Percentiles rank a stretch among this genome's conserved stretches.
These are phyloP conservation scores for Neogobius melanostomus DNA, from an alignment of 2,113 vertebrate genomes.

Conservation along the genomic window DNA sequence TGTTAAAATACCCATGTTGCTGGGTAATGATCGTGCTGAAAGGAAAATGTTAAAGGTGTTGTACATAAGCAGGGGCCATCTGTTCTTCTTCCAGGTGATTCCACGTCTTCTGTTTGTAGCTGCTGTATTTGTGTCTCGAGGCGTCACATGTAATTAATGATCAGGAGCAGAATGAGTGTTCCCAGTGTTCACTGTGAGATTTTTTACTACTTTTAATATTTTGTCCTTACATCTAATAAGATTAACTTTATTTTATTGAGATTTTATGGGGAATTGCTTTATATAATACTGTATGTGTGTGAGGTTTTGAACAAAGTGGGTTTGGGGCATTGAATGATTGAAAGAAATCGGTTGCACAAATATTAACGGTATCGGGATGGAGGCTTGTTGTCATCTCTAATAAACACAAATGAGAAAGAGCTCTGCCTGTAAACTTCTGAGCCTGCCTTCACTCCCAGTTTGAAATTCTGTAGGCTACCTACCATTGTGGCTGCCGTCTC, in stretches of 20 bases:
- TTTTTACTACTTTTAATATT: slow-evolving; percentile 62
- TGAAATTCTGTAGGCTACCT: not conserved
- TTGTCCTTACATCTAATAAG: slow-evolving; percentile 69
- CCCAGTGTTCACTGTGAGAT: slow-evolving; percentile 74
- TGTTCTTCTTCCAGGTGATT: slow-evolving; percentile 14
- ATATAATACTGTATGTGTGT: slow-evolving; percentile 59
- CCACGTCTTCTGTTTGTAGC: slow-evolving; percentile 49
- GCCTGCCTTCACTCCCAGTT: slow-evolving; percentile 22
- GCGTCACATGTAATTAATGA: slow-evolving; percentile 26
- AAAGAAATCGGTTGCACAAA: slow-evolving; percentile 27
- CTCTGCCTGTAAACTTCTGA: slow-evolving; percentile 33
- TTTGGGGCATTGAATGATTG: slow-evolving; percentile 36
- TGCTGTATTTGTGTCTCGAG: slow-evolving; percentile 53
- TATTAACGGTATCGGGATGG: slow-evolving; percentile 22
- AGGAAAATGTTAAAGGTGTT: slow-evolving; percentile 8
- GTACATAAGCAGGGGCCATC: slow-evolving; percentile 8
- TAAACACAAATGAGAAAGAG: slow-evolving; percentile 46
- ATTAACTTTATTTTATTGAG: slow-evolving; percentile 75
- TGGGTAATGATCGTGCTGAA: slow-evolving; percentile 24
- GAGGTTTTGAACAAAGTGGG: slow-evolving; percentile 56
- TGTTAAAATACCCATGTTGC: slow-evolving; percentile 4
- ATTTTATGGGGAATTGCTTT: slow-evolving; percentile 70
- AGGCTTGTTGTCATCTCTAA: slow-evolving; percentile 34
- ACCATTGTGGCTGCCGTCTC: slow-evolving; percentile 38
- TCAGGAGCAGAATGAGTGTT: slow-evolving; percentile 38